These are phyloP conservation scores for Lagodon rhomboides DNA, from an alignment of 2,797 vertebrate species.

Conservation along the genomic window DNA sequence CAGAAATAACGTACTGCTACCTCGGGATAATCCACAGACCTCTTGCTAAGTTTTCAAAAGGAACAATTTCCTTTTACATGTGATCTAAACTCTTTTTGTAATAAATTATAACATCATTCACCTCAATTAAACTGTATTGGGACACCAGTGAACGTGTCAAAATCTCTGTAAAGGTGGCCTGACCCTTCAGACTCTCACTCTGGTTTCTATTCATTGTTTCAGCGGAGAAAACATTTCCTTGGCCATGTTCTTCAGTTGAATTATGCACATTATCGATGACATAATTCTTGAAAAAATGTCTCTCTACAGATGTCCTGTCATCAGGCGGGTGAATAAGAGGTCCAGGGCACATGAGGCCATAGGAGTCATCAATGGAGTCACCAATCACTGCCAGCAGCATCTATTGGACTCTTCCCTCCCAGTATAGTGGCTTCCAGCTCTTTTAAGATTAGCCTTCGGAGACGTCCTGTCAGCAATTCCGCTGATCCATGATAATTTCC, in stretches of 20 bases:
- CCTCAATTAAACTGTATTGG: neutral
- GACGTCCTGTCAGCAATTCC: constrained; percentile 61
- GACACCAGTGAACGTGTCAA: neutral
- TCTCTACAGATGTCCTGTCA: constrained; percentile 27
- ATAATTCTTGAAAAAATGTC: constrained; percentile 25
- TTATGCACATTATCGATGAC: constrained; percentile 15
- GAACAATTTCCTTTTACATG: neutral
- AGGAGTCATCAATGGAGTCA: constrained; percentile 43
- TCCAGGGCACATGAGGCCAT: constrained; percentile 53
- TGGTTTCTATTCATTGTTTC: neutral
- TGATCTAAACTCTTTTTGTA: neutral
- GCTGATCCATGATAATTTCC: constrained; percentile 68
- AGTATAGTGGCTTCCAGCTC: constrained; percentile 60
- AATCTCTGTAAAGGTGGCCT: neutral
- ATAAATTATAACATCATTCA: neutral
- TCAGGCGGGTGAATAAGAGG: constrained; percentile 33
- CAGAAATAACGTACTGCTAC: too few species aligned
- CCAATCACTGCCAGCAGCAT: constrained; percentile 48
- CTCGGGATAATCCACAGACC: neutral
- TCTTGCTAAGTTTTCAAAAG: neutral
- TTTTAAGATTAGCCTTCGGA: constrained; percentile 72
- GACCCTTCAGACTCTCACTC: neutral
- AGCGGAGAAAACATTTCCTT: neutral
- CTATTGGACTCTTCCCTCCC: constrained; percentile 50
- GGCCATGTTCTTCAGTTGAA: constrained; percentile 15